Conservation (phyloP, 2,113 vertebrate genomes). For the Chaenogobius annularis region DNA sequence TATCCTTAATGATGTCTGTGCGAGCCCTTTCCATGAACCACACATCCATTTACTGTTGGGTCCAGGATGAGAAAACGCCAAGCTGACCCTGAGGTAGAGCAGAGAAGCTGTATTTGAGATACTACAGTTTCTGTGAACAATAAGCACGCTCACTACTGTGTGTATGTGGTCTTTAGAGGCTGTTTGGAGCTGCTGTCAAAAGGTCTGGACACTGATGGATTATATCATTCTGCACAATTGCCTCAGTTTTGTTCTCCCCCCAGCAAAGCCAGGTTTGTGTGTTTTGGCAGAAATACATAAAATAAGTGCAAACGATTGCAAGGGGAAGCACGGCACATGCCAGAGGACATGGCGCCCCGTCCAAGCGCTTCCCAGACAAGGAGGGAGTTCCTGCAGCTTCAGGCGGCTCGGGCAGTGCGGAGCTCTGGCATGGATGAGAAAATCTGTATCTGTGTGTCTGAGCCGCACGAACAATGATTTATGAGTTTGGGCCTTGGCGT, state of each 20-base stretch:
- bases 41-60: slow-evolving; percentile 30
- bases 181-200: slow-evolving; percentile 25
- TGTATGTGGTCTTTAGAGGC: slow-evolving; percentile 13
- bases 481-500: slow-evolving; percentile 39
- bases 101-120: slow-evolving; percentile 18
- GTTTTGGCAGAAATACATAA: slow-evolving; percentile 40
- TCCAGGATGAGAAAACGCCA: slow-evolving; percentile 7
- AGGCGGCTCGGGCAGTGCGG: slow-evolving; percentile 7
- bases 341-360: slow-evolving; percentile 35
- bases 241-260: not conserved
- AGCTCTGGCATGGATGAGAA: slow-evolving; percentile 38
- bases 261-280: slow-evolving; percentile 31
- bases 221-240: slow-evolving; percentile 30
- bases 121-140: slow-evolving; percentile 1
- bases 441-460: slow-evolving; percentile 24
- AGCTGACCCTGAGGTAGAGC: slow-evolving; percentile 16
- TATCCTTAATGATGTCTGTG: slow-evolving; percentile 48
- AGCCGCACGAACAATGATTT: slow-evolving; percentile 7
- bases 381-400: slow-evolving; percentile 32
- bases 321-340: slow-evolving; percentile 29
- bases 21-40: slow-evolving; percentile 38
- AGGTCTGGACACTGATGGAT: slow-evolving; percentile 43
- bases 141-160: slow-evolving; percentile 25
- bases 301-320: slow-evolving; percentile 51
- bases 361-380: slow-evolving; percentile 56